Base-by-base conservation (phyloP, 1,140 invertebrate species). In the Camponotus pennsylvanicus region DNA sequence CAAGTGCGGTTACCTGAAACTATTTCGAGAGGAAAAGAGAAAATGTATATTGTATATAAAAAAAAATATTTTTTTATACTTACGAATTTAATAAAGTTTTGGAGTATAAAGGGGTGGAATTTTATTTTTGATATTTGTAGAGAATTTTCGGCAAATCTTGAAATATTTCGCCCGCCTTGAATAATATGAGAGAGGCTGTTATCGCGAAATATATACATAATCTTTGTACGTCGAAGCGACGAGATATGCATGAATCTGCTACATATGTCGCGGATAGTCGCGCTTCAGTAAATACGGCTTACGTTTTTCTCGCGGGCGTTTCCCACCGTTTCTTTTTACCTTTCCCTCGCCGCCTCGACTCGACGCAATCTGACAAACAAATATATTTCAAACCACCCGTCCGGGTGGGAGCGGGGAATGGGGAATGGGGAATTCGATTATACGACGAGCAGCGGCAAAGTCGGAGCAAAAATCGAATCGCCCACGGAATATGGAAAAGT, bases 291-390 rank as follows among this genome's bases (percentile, higher is more conserved):
- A 89, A 90, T 89, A 79, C 85, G 67, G 85, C 79, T 90, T 85
- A 87, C 61, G 73, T 55, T 80, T 80, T 40, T 67, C 75, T 61
- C 69, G 55, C 40, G 64, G 40, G 45, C 67, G 67, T 89, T 90
- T 82, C 77, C 85, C 18, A 32, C 21, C 55, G 42, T 87, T 90
- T 87, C 78, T 76, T 67, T 27, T 55, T 59, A 59, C 52, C 40
- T 86, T 86, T 84, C 63, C 57, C 49, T 67, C 7, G 2, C 70
- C 40, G 70, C 52, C 70, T 49, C 76, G 64, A 89, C 69, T 85
- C 88, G 85, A 87, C 84, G 75, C 83, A 88, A 86, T 92, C 85
- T 92, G 91, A 88, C 89, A 92, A 92, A 91, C 85, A 91, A 91
- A 87, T 88, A 88, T 88, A 89, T 90, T 89, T 90, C 79, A 89